Percentiles rank a stretch among this genome's conserved stretches.
phyloP scores from a whole-genome alignment of 1,140 invertebrate species.

The Caenorhabditis elegans region DNA sequence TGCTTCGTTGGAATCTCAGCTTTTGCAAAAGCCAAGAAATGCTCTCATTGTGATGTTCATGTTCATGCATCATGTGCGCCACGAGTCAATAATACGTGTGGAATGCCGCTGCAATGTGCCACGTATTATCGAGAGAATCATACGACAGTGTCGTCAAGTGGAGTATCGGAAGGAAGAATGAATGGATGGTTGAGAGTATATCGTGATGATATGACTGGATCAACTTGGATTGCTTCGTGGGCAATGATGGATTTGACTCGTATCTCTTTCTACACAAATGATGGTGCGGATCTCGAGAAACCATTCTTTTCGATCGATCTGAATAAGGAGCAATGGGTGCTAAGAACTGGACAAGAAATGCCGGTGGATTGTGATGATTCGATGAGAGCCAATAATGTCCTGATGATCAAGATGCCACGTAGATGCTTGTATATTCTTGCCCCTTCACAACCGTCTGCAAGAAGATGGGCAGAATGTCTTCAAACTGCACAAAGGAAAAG shows the following conservation, averaged over 20 bases:
- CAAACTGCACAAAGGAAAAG: slow-evolving; percentile 30
- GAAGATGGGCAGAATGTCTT: slow-evolving; percentile 33
- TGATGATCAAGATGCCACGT: slow-evolving; percentile 29
- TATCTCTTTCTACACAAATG: slow-evolving; percentile 40
- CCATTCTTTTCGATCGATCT: slow-evolving; percentile 12
- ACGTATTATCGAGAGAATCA: slow-evolving; percentile 32
- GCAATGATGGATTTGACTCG: slow-evolving; percentile 26
- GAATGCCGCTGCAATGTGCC: slow-evolving; percentile 37
- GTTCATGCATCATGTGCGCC: slow-evolving; percentile 32
- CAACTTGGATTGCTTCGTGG: slow-evolving; percentile 34
- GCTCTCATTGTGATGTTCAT: slow-evolving; percentile 17
- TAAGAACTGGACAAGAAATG: background rate
- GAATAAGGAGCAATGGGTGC: slow-evolving; percentile 2
- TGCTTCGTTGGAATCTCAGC: slow-evolving; percentile 36
- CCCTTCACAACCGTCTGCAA: slow-evolving; percentile 18
- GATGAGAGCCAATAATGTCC: background rate
- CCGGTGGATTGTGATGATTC: slow-evolving; percentile 16
- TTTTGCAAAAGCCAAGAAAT: background rate
- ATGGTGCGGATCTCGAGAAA: slow-evolving; percentile 25
- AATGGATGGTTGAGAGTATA: slow-evolving; percentile 42
- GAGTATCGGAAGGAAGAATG: slow-evolving; percentile 24
- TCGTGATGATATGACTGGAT: background rate
- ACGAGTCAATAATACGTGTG: slow-evolving; percentile 40
- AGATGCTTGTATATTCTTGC: slow-evolving; percentile 31
- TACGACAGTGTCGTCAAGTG: background rate